Percentiles rank a stretch among this genome's conserved stretches.
Conservation (phyloP, 2,888 invertebrate species). For the Operophtera brumata region DNA sequence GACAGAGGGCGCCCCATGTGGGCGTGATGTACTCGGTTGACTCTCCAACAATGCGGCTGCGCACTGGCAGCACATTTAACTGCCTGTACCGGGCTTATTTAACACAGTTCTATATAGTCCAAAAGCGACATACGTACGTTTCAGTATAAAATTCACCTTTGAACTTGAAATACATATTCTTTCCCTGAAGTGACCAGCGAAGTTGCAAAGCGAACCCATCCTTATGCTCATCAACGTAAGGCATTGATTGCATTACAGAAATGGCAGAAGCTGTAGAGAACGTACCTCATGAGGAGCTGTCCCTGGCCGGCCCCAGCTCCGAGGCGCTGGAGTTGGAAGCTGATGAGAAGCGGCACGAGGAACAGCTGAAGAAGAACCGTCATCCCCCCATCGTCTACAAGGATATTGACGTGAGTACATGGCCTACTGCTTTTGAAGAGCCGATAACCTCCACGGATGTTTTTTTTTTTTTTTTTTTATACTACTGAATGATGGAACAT, state of each 20-base stretch:
- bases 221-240: not conserved
- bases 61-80: not conserved
- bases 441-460: not conserved
- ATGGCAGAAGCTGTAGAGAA: conserved; percentile 71
- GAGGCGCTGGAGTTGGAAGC: conserved; percentile 63
- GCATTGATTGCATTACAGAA: conserved; percentile 36
- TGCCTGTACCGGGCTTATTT: not conserved
- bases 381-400: conserved; percentile 91
- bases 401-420: conserved; percentile 84
- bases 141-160: no score
- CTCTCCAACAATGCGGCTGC: conserved; percentile 27
- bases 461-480: no score
- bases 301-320: conserved; percentile 72
- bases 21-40: conserved; percentile 13
- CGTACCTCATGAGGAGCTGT: conserved; percentile 40
- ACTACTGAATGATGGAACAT: no score
- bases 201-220: not conserved
- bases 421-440: no score
- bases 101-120: not conserved
- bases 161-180: no score
- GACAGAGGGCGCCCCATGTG: conserved; percentile 10
- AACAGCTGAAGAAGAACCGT: conserved; percentile 85
- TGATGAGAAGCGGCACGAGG: conserved; percentile 84
- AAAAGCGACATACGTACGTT: no score
- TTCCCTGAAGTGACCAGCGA: no score